phyloP scores from a whole-genome alignment of 2,797 vertebrate genomes.

The Loriculus beryllinus region DNA sequence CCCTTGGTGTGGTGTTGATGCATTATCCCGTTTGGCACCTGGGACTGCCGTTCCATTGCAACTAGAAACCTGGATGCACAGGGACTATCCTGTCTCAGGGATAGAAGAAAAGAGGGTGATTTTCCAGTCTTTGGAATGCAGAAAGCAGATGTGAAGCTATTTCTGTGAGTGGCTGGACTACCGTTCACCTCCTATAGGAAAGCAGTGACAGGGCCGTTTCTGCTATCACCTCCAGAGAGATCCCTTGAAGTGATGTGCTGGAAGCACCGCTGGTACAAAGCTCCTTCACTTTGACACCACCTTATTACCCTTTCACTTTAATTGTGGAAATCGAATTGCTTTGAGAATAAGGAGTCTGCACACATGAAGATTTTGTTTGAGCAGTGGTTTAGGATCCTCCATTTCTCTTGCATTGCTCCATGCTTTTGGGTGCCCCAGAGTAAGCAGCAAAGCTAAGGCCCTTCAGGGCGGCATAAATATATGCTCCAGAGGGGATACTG shows the following conservation, averaged over 20 bases:
- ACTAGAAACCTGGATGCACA: not conserved
- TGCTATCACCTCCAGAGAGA: not conserved
- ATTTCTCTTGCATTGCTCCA: rapidly evolving
- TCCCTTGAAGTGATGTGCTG: not conserved
- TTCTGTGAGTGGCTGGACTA: not conserved
- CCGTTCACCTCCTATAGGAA: not conserved
- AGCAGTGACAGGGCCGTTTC: not conserved
- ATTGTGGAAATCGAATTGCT: not conserved
- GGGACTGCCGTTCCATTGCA: not conserved
- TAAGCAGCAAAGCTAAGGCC: not conserved
- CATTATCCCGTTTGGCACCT: not conserved
- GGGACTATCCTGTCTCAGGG: conserved; percentile 11
- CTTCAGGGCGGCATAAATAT: not conserved
- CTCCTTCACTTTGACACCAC: not conserved
- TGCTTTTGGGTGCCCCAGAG: not conserved
- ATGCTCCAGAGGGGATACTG: not conserved
- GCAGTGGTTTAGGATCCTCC: not conserved
- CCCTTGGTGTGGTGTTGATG: rapidly evolving
- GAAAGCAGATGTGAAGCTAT: conserved; percentile 34
- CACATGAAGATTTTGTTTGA: not conserved
- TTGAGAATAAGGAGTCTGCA: not conserved
- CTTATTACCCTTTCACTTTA: not conserved
- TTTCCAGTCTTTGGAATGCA: conserved; percentile 32
- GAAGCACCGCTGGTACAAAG: not conserved
- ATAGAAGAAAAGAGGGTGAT: not conserved